Percentiles rank a stretch among this genome's conserved stretches.
These are phyloP conservation scores for Poecilia picta DNA, from an alignment of 2,797 vertebrate species.

Conservation along the genomic window DNA sequence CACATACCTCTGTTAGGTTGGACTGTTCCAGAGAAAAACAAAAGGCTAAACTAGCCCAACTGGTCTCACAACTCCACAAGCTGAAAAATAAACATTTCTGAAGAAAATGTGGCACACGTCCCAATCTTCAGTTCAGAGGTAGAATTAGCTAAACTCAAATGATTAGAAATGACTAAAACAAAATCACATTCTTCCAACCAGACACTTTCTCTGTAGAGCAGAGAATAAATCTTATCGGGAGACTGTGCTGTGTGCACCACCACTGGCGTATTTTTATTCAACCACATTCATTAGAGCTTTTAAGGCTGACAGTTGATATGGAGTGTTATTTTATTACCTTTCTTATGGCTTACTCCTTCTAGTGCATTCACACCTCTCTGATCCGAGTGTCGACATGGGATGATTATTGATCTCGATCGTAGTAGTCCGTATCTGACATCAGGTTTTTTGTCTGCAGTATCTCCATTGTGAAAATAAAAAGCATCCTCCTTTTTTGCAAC, in stretches of 20 bases:
- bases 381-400: too few species aligned
- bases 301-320: not conserved
- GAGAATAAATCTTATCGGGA: too few species aligned
- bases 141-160: not conserved
- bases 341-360: too few species aligned
- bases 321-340: too few species aligned
- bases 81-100: not conserved
- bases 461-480: not conserved
- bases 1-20: not conserved
- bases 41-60: not conserved
- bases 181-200: not conserved
- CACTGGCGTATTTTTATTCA: not conserved
- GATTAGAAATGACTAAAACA: not conserved
- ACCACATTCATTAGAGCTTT: not conserved
- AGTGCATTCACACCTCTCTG: too few species aligned
- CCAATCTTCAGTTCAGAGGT: not conserved
- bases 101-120: not conserved
- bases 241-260: not conserved
- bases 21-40: not conserved
- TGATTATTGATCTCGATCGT: too few species aligned
- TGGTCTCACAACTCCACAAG: not conserved
- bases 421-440: not conserved
- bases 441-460: not conserved
- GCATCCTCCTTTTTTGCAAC: not conserved
- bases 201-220: too few species aligned